These are phyloP conservation scores for Aleiodes leptofemur DNA, from an alignment of 2,888 invertebrate species.

Conservation along the genomic window DNA sequence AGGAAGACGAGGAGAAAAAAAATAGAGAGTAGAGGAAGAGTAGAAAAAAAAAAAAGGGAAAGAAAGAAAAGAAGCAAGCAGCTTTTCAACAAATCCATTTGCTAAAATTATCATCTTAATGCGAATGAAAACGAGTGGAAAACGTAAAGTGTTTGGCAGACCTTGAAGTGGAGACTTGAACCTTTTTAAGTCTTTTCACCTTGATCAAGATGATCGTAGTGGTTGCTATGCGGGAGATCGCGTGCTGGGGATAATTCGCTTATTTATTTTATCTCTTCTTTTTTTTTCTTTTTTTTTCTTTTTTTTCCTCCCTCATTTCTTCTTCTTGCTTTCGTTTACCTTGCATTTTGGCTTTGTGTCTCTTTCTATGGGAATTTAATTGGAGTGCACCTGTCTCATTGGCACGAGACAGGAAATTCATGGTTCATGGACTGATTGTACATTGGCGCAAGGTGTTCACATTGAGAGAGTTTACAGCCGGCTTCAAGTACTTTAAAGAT, in stretches of 20 bases:
- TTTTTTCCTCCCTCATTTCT: not conserved
- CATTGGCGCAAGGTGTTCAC: conserved; percentile 8
- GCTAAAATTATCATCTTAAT: conserved; percentile 19
- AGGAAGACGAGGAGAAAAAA: not conserved
- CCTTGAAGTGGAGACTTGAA: conserved; percentile 33
- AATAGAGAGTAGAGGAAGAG: not conserved
- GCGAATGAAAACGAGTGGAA: conserved; percentile 24
- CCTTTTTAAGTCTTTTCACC: conserved; percentile 13
- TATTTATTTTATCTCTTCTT: too few relatives aligned
- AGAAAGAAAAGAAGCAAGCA: not conserved
- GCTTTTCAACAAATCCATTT: conserved; percentile 29
- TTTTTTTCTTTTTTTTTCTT: not conserved
- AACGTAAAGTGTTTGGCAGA: conserved; percentile 21
- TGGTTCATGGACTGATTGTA: conserved; percentile 21
- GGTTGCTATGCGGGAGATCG: conserved; percentile 34
- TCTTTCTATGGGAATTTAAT: not conserved
- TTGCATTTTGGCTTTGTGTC: not conserved
- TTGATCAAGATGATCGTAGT: conserved; percentile 9
- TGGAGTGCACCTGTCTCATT: conserved; percentile 34
- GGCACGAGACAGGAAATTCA: conserved; percentile 34
- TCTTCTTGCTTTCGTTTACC: too few relatives aligned
- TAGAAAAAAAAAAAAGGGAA: not conserved
- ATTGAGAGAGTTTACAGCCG: not conserved
- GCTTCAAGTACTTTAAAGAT: not conserved
- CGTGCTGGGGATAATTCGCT: conserved; percentile 10